Evolutionary conservation across 2,888 invertebrate species (phyloP).

Genomic region (Dolichomitus sp.): DNA sequence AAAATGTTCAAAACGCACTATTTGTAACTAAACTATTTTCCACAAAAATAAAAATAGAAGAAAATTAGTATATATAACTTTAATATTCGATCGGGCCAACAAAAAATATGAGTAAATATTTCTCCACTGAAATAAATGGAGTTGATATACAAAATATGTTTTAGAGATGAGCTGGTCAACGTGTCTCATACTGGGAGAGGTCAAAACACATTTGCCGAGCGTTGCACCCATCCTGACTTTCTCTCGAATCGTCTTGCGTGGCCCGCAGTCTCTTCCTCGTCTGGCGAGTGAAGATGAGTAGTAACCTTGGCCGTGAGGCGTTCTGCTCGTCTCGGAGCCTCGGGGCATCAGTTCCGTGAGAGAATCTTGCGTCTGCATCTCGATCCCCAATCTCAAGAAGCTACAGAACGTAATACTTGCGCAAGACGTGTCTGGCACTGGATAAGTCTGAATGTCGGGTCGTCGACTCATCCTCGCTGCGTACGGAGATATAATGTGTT

Average conservation of each 20-base stretch:
- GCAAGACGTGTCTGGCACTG: slow-evolving; percentile 61
- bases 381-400: slow-evolving; percentile 70
- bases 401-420: slow-evolving; percentile 59
- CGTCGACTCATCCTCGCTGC: slow-evolving; percentile 71
- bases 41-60: too few relatives aligned
- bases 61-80: too few relatives aligned
- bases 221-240: slow-evolving; percentile 68
- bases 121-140: not conserved
- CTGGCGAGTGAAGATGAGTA: slow-evolving; percentile 75
- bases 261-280: slow-evolving; percentile 56
- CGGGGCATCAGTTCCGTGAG: slow-evolving; percentile 65
- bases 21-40: too few relatives aligned
- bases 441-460: slow-evolving; percentile 66
- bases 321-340: slow-evolving; percentile 63
- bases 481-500: not conserved
- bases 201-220: slow-evolving; percentile 55
- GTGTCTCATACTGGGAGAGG: slow-evolving; percentile 42
- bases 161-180: slow-evolving; percentile 26
- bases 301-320: slow-evolving; percentile 78
- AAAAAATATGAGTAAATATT: not conserved
- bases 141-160: slow-evolving; percentile 20
- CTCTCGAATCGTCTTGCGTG: slow-evolving; percentile 61
- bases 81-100: too few relatives aligned
- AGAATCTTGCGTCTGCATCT: slow-evolving; percentile 70
- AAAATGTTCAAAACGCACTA: too few relatives aligned